phyloP scores from a whole-genome alignment of 2,888 invertebrate species.

The Heliconius erato region DNA sequence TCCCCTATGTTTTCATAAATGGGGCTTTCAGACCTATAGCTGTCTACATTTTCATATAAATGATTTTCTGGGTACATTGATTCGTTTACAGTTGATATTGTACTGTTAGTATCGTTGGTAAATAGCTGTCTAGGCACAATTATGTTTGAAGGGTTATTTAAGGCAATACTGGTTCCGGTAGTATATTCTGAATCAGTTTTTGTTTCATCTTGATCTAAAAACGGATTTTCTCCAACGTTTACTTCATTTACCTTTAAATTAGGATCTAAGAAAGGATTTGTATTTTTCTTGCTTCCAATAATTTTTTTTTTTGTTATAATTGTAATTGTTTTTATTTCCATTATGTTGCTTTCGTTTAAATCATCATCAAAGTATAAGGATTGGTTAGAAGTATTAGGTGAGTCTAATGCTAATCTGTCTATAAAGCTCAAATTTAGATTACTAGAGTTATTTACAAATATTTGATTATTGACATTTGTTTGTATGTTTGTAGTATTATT shows the following conservation, averaged over 20 bases:
- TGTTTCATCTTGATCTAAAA: conserved; percentile 59
- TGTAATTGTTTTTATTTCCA: conserved; percentile 84
- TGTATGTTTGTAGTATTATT: conserved; percentile 69
- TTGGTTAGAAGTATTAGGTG: conserved; percentile 73
- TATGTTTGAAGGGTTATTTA: conserved; percentile 56
- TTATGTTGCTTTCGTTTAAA: conserved; percentile 83
- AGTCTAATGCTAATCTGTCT: conserved; percentile 77
- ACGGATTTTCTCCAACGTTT: conserved; percentile 66
- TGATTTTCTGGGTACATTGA: conserved; percentile 63
- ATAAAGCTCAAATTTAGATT: conserved; percentile 80
- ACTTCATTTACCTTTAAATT: conserved; percentile 60
- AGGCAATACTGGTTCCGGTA: conserved; percentile 61
- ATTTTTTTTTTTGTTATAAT: conserved; percentile 79
- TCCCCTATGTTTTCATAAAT: conserved; percentile 76
- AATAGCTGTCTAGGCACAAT: conserved; percentile 76
- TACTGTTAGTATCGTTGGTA: conserved; percentile 74
- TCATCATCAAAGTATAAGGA: conserved; percentile 81
- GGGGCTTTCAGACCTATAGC: conserved; percentile 73
- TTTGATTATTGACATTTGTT: conserved; percentile 71
- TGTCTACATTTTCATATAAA: conserved; percentile 78
- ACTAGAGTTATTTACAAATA: conserved; percentile 72
- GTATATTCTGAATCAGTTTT: conserved; percentile 71
- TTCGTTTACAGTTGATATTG: conserved; percentile 79
- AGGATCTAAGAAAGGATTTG: conserved; percentile 80
- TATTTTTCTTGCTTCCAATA: conserved; percentile 65